phyloP scores from a whole-genome alignment of 2,113 vertebrate genomes.

The Scomber colias region DNA sequence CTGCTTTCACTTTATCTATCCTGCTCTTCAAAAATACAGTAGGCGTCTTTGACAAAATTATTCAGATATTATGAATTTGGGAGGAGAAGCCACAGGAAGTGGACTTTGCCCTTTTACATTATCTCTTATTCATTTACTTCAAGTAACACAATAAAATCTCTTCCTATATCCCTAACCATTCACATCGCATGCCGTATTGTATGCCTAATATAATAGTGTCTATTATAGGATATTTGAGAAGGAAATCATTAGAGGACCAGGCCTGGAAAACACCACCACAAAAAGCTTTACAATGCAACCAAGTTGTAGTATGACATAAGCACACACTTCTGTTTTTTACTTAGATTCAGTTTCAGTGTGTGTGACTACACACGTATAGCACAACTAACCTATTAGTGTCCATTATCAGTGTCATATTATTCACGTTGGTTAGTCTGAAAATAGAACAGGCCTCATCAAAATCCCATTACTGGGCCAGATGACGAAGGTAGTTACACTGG shows the following conservation, averaged over 20 bases:
- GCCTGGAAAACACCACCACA: conserved; percentile 32
- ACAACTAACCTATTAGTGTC: conserved; percentile 2
- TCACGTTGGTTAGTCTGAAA: conserved; percentile 11
- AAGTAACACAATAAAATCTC: conserved; percentile 44
- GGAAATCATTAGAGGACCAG: conserved; percentile 64
- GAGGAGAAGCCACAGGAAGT: neutral
- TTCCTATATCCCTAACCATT: conserved; percentile 38
- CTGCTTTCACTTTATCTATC: neutral
- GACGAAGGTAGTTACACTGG: conserved; percentile 21
- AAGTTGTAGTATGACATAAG: neutral
- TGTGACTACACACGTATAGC: neutral
- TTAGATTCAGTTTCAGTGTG: neutral
- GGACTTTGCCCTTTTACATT: conserved; percentile 5
- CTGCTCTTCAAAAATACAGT: neutral
- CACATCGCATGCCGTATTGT: conserved; percentile 18
- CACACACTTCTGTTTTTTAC: conserved; percentile 3
- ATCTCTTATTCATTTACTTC: conserved; percentile 17
- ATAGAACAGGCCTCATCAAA: conserved; percentile 21
- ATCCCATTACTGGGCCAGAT: conserved; percentile 39
- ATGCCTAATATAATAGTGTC: conserved; percentile 60
- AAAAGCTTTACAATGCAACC: neutral
- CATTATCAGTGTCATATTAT: conserved; percentile 16
- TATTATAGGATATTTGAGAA: conserved; percentile 72
- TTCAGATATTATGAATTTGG: neutral
- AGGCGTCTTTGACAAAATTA: neutral